phyloP scores from a whole-genome alignment of 1,140 invertebrate genomes.

The Platorchestia sp. region DNA sequence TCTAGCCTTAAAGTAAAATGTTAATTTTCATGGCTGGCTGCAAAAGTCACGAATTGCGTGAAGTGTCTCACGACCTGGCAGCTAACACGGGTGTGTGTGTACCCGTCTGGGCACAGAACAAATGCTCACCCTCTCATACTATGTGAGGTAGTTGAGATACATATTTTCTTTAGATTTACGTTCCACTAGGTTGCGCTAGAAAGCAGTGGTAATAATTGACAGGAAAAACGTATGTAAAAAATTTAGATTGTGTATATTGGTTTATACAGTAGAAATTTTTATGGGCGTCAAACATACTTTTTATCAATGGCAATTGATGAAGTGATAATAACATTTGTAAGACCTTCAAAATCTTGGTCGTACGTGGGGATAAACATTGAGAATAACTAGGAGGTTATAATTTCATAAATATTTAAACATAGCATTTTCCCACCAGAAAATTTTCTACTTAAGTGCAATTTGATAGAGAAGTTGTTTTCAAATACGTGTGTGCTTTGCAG shows the following conservation, averaged over 20 bases:
- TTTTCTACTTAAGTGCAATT: too few relatives aligned
- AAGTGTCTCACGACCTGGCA: background rate
- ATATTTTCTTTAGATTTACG: background rate
- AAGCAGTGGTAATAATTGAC: background rate
- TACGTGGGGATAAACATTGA: background rate
- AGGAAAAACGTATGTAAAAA: background rate
- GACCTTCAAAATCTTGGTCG: background rate
- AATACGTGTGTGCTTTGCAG: too few relatives aligned
- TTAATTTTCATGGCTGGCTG: conserved; percentile 1
- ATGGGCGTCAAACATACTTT: background rate
- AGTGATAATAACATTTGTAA: too few relatives aligned
- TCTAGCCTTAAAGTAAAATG: conserved; percentile 1
- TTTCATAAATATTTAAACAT: too few relatives aligned
- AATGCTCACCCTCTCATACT: background rate
- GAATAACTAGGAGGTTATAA: background rate
- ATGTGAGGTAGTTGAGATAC: background rate
- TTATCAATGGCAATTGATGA: too few relatives aligned
- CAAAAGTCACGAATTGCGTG: conserved; percentile 6
- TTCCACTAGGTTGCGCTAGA: background rate
- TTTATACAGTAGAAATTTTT: background rate
- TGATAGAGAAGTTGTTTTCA: too few relatives aligned
- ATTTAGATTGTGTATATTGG: background rate
- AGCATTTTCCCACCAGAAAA: too few relatives aligned
- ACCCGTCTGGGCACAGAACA: background rate
- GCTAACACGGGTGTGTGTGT: background rate